A percentile compares a stretch with the other conserved stretches of the same genome.
Evolutionary conservation across 2,888 invertebrate species (phyloP).

Genomic region (Ormyrus pomaceus): DNA sequence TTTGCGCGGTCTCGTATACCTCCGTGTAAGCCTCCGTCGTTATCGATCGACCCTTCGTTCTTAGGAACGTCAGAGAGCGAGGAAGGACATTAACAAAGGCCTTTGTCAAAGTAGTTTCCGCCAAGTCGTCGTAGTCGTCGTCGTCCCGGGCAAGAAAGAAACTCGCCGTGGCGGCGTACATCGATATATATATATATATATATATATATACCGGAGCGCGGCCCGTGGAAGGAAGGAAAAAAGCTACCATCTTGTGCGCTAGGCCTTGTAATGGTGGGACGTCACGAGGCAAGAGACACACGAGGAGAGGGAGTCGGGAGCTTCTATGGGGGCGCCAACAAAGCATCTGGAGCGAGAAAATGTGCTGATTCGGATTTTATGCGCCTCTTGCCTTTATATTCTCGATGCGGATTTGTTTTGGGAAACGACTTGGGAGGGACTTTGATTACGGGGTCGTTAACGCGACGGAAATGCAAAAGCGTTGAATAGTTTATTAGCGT

Average conservation of each 20-base stretch:
- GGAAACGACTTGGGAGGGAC: too few species aligned
- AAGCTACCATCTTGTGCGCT: constrained; percentile 8
- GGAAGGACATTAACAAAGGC: constrained; percentile 42
- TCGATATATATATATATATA: too few species aligned
- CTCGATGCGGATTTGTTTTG: too few species aligned
- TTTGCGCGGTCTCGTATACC: not conserved
- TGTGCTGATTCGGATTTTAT: too few species aligned
- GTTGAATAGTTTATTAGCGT: too few species aligned
- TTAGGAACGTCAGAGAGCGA: not conserved
- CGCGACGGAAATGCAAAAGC: too few species aligned
- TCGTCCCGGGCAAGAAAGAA: not conserved
- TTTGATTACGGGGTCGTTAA: too few species aligned
- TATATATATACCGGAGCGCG: too few species aligned
- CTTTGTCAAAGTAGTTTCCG: constrained; percentile 44
- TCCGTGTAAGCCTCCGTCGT: not conserved
- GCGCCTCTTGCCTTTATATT: too few species aligned
- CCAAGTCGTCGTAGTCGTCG: not conserved
- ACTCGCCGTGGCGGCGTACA: not conserved
- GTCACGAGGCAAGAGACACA: not conserved
- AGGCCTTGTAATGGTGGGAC: not conserved
- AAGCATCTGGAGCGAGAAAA: too few species aligned
- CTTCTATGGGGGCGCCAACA: too few species aligned
- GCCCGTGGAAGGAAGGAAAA: constrained; percentile 21
- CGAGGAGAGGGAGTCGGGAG: constrained; percentile 3
- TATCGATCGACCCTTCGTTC: constrained; percentile 20